Percentiles rank a stretch among this genome's conserved stretches.
phyloP scores from a whole-genome alignment of 2,113 vertebrate genomes.

The Onychorhynchus coronatus region DNA sequence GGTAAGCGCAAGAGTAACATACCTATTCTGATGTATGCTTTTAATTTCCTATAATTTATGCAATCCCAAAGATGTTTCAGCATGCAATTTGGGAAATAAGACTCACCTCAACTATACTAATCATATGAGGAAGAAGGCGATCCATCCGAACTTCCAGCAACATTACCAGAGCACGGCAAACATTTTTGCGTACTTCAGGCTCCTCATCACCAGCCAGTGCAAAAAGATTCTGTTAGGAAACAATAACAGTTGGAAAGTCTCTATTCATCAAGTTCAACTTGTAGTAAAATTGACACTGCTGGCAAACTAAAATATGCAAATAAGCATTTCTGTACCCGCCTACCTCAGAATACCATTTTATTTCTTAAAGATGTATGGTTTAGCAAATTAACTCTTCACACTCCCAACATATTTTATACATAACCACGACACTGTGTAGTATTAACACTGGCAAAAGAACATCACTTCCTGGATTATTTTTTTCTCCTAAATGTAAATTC shows the following conservation, averaged over 20 bases:
- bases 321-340: not conserved
- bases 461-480: not conserved
- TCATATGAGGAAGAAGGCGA: conserved; percentile 95
- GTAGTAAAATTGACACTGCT: not conserved
- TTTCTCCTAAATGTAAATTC: not conserved
- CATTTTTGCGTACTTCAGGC: conserved; percentile 58
- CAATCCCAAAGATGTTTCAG: not conserved
- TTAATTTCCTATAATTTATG: not conserved
- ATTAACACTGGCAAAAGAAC: not conserved
- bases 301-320: not conserved
- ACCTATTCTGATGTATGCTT: not conserved
- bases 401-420: no score
- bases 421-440: no score
- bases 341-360: not conserved
- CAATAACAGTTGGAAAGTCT: not conserved
- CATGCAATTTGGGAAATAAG: not conserved
- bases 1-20: not conserved
- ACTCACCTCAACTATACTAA: conserved; percentile 93
- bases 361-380: not conserved
- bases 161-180: conserved; percentile 90
- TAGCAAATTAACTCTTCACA: not conserved
- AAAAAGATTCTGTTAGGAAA: conserved; percentile 87
- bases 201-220: conserved; percentile 94
- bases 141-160: conserved; percentile 95
- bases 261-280: not conserved